phyloP scores from a whole-genome alignment of 2,888 invertebrate genomes.

The Nematopogon swammerdamellus region DNA sequence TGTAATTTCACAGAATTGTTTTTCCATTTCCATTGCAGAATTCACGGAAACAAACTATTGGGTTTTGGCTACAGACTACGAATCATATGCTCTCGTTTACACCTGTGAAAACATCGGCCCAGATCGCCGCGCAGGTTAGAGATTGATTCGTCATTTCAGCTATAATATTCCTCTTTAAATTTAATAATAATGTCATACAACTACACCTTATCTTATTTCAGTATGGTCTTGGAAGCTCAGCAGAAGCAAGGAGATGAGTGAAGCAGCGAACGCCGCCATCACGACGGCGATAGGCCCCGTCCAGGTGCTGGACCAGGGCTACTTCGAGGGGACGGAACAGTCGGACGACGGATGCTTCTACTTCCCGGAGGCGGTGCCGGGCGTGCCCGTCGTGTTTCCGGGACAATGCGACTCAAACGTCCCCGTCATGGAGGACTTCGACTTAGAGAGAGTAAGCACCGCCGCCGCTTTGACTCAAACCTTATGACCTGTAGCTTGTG shows the following conservation, averaged over 20 bases:
- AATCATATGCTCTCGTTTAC: constrained; percentile 3
- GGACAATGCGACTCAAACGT: constrained; percentile 21
- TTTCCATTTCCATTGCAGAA: background rate
- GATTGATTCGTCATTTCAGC: background rate
- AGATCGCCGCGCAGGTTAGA: background rate
- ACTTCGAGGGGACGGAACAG: constrained; percentile 21
- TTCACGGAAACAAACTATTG: background rate
- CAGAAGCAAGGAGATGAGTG: constrained; percentile 8
- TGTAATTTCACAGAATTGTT: too few species aligned
- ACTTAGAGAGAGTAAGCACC: constrained; percentile 5
- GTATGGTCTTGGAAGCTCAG: constrained; percentile 7
- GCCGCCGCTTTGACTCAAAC: too few species aligned
- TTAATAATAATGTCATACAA: too few species aligned
- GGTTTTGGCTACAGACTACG: constrained; percentile 4
- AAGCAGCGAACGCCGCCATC: constrained; percentile 7
- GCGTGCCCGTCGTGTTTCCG: constrained; percentile 22
- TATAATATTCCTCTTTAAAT: constrained; percentile 9
- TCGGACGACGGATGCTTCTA: constrained; percentile 29
- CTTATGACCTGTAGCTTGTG: too few species aligned
- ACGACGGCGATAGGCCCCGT: constrained; percentile 18
- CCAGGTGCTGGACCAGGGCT: constrained; percentile 23
- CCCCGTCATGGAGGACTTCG: constrained; percentile 8
- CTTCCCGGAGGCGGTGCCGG: constrained; percentile 21
- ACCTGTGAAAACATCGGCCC: background rate
- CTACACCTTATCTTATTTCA: background rate